Conservation (phyloP, 2,888 invertebrate genomes). For the Myathropa florea region DNA sequence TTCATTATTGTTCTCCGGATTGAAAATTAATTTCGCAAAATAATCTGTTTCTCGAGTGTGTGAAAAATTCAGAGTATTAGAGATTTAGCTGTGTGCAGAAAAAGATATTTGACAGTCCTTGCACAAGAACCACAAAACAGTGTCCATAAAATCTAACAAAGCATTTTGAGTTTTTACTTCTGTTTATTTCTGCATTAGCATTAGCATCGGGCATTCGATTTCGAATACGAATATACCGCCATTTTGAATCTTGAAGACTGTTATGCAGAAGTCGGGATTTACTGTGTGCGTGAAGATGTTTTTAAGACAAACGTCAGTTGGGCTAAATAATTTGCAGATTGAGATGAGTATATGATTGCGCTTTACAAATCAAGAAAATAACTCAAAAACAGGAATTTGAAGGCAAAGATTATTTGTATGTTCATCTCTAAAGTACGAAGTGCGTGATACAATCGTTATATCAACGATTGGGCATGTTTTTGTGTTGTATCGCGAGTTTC, state of each 20-base stretch:
- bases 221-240: background rate
- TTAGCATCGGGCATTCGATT: too few relatives aligned
- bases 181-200: background rate
- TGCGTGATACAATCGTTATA: too few relatives aligned
- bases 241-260: background rate
- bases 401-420: too few relatives aligned
- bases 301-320: background rate
- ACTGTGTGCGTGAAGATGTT: background rate
- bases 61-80: background rate
- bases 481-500: too few relatives aligned
- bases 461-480: too few relatives aligned
- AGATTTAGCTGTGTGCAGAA: background rate
- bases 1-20: conserved; percentile 34
- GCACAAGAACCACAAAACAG: background rate
- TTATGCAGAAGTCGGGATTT: background rate
- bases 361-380: too few relatives aligned
- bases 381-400: too few relatives aligned
- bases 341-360: background rate
- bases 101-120: background rate
- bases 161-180: background rate
- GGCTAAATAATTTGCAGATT: too few relatives aligned
- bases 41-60: background rate
- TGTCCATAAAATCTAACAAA: background rate
- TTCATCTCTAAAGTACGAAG: too few relatives aligned
- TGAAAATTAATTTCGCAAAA: conserved; percentile 21